phyloP scores from a whole-genome alignment of 2,888 invertebrate genomes.

The Ormia ochracea region DNA sequence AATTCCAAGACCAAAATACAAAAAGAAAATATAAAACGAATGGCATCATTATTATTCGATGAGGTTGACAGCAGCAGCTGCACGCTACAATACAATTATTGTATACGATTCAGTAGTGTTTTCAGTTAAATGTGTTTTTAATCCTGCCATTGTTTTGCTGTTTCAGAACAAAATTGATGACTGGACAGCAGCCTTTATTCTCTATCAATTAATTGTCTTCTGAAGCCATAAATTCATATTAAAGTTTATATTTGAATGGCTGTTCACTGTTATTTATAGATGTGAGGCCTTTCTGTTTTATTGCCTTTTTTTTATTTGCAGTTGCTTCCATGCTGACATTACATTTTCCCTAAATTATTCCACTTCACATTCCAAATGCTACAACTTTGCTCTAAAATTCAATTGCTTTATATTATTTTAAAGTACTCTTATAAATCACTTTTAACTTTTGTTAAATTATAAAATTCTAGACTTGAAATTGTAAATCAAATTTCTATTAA shows the following conservation, averaged over 20 bases:
- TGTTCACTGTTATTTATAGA: not conserved
- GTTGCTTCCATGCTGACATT: too few species aligned
- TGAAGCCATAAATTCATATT: constrained; percentile 12
- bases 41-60: constrained; percentile 29
- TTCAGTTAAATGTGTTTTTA: not conserved
- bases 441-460: too few species aligned
- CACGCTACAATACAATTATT: constrained; percentile 28
- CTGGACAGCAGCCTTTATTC: not conserved
- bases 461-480: too few species aligned
- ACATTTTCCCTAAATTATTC: too few species aligned
- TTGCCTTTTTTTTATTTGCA: too few species aligned
- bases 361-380: too few species aligned
- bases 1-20: not conserved
- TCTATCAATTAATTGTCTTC: not conserved
- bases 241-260: not conserved
- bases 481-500: too few species aligned
- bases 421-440: too few species aligned
- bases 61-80: not conserved
- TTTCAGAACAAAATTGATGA: not conserved
- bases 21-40: constrained; percentile 2
- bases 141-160: not conserved
- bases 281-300: not conserved
- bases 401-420: too few species aligned
- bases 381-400: too few species aligned
- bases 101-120: not conserved